Base-by-base conservation (phyloP, 2,888 invertebrate species). In the Drosophila suboccidentalis region DNA sequence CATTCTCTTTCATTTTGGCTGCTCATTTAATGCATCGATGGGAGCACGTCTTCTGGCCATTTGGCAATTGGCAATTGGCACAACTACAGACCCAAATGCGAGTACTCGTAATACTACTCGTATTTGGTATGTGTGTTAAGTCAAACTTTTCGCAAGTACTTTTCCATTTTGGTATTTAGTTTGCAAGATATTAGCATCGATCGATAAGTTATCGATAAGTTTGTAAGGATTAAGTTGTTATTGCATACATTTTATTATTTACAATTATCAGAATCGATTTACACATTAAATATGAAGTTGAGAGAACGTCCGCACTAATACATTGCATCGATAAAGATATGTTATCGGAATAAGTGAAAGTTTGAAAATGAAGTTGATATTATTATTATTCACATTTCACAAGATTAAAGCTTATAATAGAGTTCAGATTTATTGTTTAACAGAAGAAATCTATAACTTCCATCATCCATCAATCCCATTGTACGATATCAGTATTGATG, bases 21-120 rank as follows among this genome's bases (percentile, higher is more conserved):
- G 72, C 76, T 75, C 76, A 71, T 76, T 77, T 73, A 77, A 77
- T 53, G 80, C 78, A 41, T 69, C 65, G 67, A 19, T 73, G 62
- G 44, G 15, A 32, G 54, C 61, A 70, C 39, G 79, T 71, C 71
- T 75, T 71, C 69, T 75, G 65, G 58, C 57, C 66, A 59, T 59
- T 75, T 74, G 46, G 62, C 54, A 54, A 62, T 62, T 61, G 58
- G 58, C 64, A 70, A 63, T 60, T 53, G 51, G 53, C 41, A 39
- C 50, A 64, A 51, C 51, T 36, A 15, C 55, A 70, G 19, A 1
- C n/a, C 43, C 34, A 22, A 55, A 55, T 34, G 13, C n/a, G 19
- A 36, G 17, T 41, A 9, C 8, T 36, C 15, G 26, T 36, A 5
- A 26, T 17, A 0, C 10, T 10, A 36, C 36, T 11, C 10, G 3